Base-by-base conservation (phyloP, 2,888 invertebrate species). In the Allacma fusca region DNA sequence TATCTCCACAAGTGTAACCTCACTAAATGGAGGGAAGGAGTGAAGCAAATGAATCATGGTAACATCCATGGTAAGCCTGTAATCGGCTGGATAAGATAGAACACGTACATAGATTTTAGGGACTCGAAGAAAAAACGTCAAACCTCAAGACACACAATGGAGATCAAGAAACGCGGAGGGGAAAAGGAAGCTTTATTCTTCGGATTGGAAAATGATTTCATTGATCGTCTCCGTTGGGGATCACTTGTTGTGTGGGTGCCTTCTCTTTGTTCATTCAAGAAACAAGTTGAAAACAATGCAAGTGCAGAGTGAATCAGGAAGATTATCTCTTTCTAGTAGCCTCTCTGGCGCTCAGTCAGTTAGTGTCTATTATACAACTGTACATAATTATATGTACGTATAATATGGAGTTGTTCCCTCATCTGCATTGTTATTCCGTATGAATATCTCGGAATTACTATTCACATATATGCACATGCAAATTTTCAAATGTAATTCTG, bases 131-230 rank as follows among this genome's bases (percentile, higher is more conserved):
- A 50, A 50, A 50, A 50, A 50, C 4, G 19, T 50, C 16, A 50
- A 50, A 50, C 50, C 50, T 12, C 9, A 16, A 4, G 19, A n/a
- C 16, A 50, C 24, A 70, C 24, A 44, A 44, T 44, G 50, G 26
- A 28, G 50, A 70, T 44, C 50, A 70, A 40, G 28, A 70, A 40
- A 71, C 28, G 23, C 24, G 57, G 29, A 62, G 72, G 29, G 23
- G 59, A 59, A 72, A 72, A 57, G 59, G 62, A 62, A 62, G 62
- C 26, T 26, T 62, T 21, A 68, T 65, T 74, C 64, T 65, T 65
- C 74, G 64, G 74, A 65, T 74, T 74, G 44, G 74, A 74, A 67
- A 74, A 74, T 74, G 74, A 74, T 74, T 74, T 65, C 74, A 74
- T 74, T 74, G 74, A 74, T 74, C 74, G 44, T 68, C 74, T 65